Conservation (phyloP, 1,140 invertebrate genomes). For the Drosophila eugracilis region DNA sequence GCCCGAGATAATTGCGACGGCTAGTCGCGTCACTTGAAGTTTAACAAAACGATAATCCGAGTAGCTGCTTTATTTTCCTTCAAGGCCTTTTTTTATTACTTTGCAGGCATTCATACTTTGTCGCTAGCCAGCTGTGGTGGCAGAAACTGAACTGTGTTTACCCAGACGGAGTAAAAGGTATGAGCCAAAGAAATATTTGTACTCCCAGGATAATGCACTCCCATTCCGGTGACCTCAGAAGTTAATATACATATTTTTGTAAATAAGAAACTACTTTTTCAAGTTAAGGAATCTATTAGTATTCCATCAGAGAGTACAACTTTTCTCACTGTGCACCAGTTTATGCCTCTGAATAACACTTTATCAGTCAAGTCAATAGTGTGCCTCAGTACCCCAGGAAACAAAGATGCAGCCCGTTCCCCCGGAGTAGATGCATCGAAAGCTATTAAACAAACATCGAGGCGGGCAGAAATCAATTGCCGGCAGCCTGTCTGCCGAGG, state of each 20-base stretch:
- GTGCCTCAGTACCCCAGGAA: conserved; percentile 5
- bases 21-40: conserved; percentile 39
- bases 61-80: conserved; percentile 15
- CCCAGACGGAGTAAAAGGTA: not conserved
- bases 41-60: conserved; percentile 39
- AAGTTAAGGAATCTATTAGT: not conserved
- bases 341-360: conserved; percentile 21
- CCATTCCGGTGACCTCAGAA: not conserved
- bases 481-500: conserved; percentile 56
- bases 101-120: conserved; percentile 21
- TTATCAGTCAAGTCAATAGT: conserved; percentile 29
- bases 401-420: conserved; percentile 11
- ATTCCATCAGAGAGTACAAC: not conserved
- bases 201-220: not conserved
- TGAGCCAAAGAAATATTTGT: not conserved
- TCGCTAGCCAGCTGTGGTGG: conserved; percentile 1
- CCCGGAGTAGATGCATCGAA: conserved; percentile 2
- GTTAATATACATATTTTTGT: not conserved
- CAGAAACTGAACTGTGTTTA: not conserved
- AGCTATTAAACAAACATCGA: conserved; percentile 48
- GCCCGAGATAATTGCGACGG: conserved; percentile 64
- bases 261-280: no score
- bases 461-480: conserved; percentile 64
- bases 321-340: not conserved
- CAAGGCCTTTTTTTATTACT: conserved; percentile 28